Evolutionary conservation across 2,797 vertebrate genomes (phyloP), one percentile per base, ranked within the genome.

Genomic region (Dicrostonyx torquatus): DNA sequence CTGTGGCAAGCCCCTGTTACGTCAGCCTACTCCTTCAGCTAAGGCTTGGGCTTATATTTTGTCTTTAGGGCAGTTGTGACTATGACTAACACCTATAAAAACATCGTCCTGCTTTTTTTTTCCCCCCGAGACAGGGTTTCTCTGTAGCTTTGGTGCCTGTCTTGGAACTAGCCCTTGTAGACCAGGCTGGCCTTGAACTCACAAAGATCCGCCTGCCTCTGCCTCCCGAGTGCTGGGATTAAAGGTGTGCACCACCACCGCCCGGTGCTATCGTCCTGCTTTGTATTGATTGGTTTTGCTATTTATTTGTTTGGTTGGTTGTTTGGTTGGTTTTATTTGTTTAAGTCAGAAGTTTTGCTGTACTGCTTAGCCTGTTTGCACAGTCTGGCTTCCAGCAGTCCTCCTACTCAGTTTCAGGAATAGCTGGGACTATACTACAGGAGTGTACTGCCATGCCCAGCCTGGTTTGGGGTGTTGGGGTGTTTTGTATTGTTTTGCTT

Each of bases 211-310:
- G 2, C 55, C 55, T 58, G 55, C 55, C 55, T 58, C 55, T 58
- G 55, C 55, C 55, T 55, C 18, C 55, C 6, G 2, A 55, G 55
- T 55, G 18, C 55, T 55, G 55, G 55, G 55, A 55, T 55, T 55
- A 55, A 55, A 55, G 18, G 55, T 6, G 2, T 0, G 50, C 0
- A 15, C 53, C 55, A 58, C 55, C 55, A 22, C 55, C 20, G 2
- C 55, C 55, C 2, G 0, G 55, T 0, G 55, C 55, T 58, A 14
- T 45, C 45, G 4, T 55, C 48, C 7, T 14, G 5, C 8, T 91
- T 70, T 85, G 34, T 40, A 62, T 92, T 76, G 66, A 58, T 92
- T 79, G 76, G n/a, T 87, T 87, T 73, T 43, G 48, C 68, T 58
- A 11, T 73, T 70, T 40, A 9, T 50, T 50, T 45, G 40, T 11